Base-by-base conservation (phyloP, 2,888 invertebrate genomes). In the Eulithis prunata region DNA sequence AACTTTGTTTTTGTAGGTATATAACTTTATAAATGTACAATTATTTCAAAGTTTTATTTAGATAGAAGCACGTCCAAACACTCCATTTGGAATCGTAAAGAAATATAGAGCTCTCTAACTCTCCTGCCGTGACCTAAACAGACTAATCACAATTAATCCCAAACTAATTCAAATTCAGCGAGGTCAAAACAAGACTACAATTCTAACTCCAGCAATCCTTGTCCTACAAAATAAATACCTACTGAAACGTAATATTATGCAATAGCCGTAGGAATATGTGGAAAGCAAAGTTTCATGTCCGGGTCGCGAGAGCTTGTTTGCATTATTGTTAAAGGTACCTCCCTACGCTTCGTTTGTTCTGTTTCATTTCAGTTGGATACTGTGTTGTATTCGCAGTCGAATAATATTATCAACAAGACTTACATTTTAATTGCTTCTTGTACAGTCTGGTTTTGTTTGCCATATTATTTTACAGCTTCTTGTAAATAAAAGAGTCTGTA, bases 261-360 rank as follows among this genome's bases (percentile, higher is more conserved):
- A 68, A 66, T 66, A 62, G 13, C 56, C 28, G 57, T 47, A 59
- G 57, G 57, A 64, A 69, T 59, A 64, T 57, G 62, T 60, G 54
- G 57, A 66, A 68, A 63, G 60, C 63, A 61, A 68, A 68, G 66
- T 70, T 70, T 21, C 51, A 56, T 59, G 58, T 68, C 63, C 69
- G 59, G 68, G 55, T 61, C 64, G 58, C 62, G 53, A 46, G 67
- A 57, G 55, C 62, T 64, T 64, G 66, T 64, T 70, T 69, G 65
- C 64, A 67, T 72, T 69, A 8, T 66, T 64, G 67, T 64, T 61
- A 57, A 8, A 47, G 47, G 14, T 14, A 8, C 10, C 4, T 6
- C 5, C 41, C 41, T 57, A 57, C 57, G 54, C 62, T 32, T 63
- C 65, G 63, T 56, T 61, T 58, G 56, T 66, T 64, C 28, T 43